Base-by-base conservation (phyloP, 1,140 invertebrate genomes). In the Pachyrhynchus sulphureomaculatus region DNA sequence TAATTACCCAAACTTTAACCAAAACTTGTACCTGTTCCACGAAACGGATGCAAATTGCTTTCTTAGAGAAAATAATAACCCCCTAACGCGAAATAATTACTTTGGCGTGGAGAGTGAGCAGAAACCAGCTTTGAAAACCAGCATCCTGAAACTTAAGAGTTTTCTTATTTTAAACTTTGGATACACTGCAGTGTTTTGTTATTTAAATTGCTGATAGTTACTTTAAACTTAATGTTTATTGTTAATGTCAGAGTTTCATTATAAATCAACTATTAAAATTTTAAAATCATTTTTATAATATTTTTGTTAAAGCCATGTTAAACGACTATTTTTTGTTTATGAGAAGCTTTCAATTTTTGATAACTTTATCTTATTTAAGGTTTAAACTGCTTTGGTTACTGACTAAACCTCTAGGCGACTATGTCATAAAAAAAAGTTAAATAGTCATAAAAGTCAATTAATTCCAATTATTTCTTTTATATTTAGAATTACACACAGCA, bases 1-100 rank as follows among this genome's bases (percentile, higher is more conserved):
- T 54, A 62, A 62, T 62, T 62, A 54, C 47, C 49, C 49, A 34
- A 47, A 62, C 59, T 62, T 48, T 54, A 54, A 53, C 59, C 49
- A 32, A 45, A 54, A 53, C 49, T 62, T 55, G 59, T 62, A 47
- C 51, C 51, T 55, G 60, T 49, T 48, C 52, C 52, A 24, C 60
- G 60, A 24, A 55, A 56, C 29, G 42, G 52, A 62, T 62, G 60
- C 60, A 62, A 62, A 62, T 62, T 62, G 53, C 60, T 56, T 62
- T 49, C 60, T 62, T 62, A 62, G 52, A 52, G 60, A 62, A 62
- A 62, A 62, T 62, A 62, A 62, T 62, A 55, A 62, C 49, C 60
- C 39, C 42, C 60, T 44, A 55, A 62, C 41, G 53, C 32, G 44
- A 62, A 62, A 62, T 62, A 62, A 62, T 62, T 62, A 62, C 52